These are phyloP conservation scores for Pterocles gutturalis DNA, from an alignment of 2,113 vertebrate genomes.

Conservation along the genomic window DNA sequence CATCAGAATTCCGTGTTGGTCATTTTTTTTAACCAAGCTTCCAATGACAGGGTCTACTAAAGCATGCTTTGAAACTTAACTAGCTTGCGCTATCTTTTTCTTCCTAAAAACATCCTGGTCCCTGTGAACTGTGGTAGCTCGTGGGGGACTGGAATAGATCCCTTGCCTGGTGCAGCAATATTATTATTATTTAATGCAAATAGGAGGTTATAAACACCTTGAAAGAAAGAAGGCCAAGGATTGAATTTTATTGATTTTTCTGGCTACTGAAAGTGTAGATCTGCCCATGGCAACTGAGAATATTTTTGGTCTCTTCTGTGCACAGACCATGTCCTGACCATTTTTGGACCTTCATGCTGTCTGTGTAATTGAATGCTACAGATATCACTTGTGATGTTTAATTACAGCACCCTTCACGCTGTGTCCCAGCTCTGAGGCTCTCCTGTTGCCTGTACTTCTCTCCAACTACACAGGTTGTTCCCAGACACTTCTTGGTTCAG, in stretches of 20 bases:
- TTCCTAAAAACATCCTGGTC: neutral
- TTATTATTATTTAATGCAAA: neutral
- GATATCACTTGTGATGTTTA: neutral
- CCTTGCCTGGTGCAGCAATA: neutral
- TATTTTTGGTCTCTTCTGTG: neutral
- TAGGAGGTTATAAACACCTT: neutral
- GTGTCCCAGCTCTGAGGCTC: neutral
- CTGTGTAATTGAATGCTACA: neutral
- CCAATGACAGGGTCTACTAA: neutral
- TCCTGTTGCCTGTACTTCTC: neutral
- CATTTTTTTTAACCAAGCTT: neutral
- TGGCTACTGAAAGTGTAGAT: neutral
- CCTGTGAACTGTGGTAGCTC: neutral
- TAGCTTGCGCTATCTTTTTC: neutral
- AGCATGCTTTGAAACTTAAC: neutral
- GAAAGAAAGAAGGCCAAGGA: neutral
- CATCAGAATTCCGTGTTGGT: neutral
- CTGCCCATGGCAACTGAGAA: neutral
- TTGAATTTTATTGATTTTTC: neutral
- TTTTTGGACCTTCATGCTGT: neutral
- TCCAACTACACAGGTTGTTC: neutral
- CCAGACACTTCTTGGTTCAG: neutral
- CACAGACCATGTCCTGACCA: neutral
- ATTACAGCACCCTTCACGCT: neutral
- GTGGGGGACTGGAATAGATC: neutral